phyloP scores from a whole-genome alignment of 2,113 vertebrate genomes.

The Aspiorhynchus laticeps region DNA sequence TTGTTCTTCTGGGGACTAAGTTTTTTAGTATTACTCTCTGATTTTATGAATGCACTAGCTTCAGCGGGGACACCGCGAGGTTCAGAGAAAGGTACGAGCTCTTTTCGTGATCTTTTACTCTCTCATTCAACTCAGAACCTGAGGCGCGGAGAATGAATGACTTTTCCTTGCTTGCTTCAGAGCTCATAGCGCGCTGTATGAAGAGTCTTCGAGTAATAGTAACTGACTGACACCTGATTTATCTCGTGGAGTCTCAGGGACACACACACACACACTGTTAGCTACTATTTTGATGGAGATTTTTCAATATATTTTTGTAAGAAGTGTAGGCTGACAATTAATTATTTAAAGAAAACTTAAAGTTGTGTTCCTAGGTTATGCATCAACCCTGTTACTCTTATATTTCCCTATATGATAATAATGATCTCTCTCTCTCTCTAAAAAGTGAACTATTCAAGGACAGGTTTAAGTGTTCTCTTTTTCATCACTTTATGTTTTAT shows the following conservation, averaged over 20 bases:
- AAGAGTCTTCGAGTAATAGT: background rate
- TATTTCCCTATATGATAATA: background rate
- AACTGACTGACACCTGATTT: conserved; percentile 9
- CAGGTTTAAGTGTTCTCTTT: background rate
- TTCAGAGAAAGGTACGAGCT: conserved; percentile 84
- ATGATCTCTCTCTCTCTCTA: no score
- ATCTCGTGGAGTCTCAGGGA: background rate
- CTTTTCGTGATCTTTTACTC: conserved; percentile 35
- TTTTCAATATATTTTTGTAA: background rate
- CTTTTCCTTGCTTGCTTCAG: conserved; percentile 54
- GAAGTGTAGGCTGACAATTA: background rate
- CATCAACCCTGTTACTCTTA: background rate
- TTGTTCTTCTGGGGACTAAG: conserved; percentile 89
- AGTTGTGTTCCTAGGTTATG: background rate
- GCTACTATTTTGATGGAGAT: background rate
- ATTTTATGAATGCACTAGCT: conserved; percentile 78
- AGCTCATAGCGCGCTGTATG: conserved; percentile 47
- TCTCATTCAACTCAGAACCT: conserved; percentile 37
- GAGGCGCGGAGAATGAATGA: conserved; percentile 74
- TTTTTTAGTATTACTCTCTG: conserved; percentile 82
- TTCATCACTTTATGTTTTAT: background rate
- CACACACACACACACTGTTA: background rate
- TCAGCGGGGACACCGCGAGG: conserved; percentile 78
- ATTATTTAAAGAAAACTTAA: background rate
- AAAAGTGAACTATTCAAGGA: background rate